Evolutionary conservation across 2,113 vertebrate genomes (phyloP), one percentile per base, ranked within the genome.

Genomic region (Neogobius melanostomus): DNA sequence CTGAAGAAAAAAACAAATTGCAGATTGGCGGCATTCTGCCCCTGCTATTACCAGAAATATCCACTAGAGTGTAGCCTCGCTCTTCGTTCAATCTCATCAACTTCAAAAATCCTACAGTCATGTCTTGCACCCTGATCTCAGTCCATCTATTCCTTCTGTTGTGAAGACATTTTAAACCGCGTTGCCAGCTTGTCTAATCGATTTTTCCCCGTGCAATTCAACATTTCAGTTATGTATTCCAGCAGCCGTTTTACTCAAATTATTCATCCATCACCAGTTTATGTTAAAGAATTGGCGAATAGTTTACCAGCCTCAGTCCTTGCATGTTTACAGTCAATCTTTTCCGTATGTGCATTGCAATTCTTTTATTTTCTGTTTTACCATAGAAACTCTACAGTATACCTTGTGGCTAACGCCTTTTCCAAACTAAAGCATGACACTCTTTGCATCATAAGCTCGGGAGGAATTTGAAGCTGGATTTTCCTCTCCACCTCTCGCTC

Each of bases 11-110:
- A 5, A 4, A 9, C 16, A 17, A 9, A 16, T 53, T 53, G 2
- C 52, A 17, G 1, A 1, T 8, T 10, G 16, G 17, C n/a, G 17
- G 9, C 9, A 16, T 17, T 53, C 10, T 43, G 9, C 14, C 15
- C 6, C 4, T 61, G 43, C 8, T 64, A 42, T 52, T 63, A 57
- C 47, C 11, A 2, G 6, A 1, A 46, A 0, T 75, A 21, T 60
- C 79, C 88, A 87, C 72, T 68, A 90, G 85, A 76, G 87, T 1
- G 79, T 82, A 82, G 56, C 1, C 8, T 74, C 54, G n/a, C 51
- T 71, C 61, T 21, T 74, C 9, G 42, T 1, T 53, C 62, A 4
- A 1, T 69, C 2, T 1, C 10, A 10, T 6, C 11, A 11, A 36
- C 3, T 6, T 5, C 21, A 36, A 9, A 36, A 36, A 36, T 36